Evolutionary conservation across 2,113 vertebrate genomes (phyloP).

Genomic region (Progne subis): DNA sequence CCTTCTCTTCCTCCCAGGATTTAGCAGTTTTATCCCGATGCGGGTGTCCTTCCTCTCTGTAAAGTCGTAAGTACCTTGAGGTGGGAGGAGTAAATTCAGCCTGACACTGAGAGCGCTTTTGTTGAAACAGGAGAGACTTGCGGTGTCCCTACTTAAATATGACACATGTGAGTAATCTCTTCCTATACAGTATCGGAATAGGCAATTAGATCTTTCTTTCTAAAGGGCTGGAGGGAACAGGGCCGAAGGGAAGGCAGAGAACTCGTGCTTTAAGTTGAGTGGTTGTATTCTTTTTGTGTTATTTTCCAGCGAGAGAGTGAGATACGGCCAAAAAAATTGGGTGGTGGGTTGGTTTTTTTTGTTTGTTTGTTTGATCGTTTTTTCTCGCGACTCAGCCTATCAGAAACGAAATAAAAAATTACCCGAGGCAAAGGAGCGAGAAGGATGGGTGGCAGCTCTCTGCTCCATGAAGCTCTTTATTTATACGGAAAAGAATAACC

Average conservation of each 20-base stretch:
- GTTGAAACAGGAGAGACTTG: constrained; percentile 58
- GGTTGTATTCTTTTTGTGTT: neutral
- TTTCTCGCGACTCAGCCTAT: neutral
- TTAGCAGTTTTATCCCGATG: constrained; percentile 48
- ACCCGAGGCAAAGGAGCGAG: neutral
- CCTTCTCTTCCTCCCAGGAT: constrained; percentile 48
- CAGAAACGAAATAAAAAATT: neutral
- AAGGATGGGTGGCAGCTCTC: neutral
- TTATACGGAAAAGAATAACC: neutral
- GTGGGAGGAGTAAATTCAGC: constrained; percentile 58
- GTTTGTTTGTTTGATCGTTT: neutral
- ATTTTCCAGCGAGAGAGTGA: neutral
- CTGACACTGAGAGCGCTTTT: constrained; percentile 57
- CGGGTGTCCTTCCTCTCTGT: constrained; percentile 59
- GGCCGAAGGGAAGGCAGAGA: neutral
- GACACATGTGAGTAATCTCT: constrained; percentile 63
- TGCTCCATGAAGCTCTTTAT: neutral
- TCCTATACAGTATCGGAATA: constrained; percentile 44
- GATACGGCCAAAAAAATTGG: neutral
- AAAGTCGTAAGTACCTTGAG: constrained; percentile 60
- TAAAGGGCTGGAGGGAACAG: neutral
- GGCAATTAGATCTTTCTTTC: constrained; percentile 43
- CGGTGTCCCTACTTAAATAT: constrained; percentile 61
- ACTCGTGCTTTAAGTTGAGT: neutral
- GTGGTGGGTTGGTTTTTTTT: too few species aligned